phyloP scores from a whole-genome alignment of 2,888 invertebrate species.

The Eugnorisma glareosa region DNA sequence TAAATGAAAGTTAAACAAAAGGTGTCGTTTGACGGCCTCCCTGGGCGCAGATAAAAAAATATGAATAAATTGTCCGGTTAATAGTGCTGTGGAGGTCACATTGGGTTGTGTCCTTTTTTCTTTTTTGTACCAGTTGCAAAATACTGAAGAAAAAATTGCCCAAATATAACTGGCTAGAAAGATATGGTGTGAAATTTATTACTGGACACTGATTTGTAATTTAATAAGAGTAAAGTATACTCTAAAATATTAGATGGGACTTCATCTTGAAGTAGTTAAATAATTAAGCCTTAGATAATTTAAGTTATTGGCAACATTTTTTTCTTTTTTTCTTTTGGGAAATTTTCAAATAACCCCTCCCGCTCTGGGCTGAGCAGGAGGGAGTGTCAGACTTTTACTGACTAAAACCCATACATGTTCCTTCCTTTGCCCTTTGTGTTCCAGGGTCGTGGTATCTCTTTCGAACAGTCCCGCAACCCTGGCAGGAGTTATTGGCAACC shows the following conservation, averaged over 20 bases:
- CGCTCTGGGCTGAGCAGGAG: too few species aligned
- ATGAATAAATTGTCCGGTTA: constrained; percentile 62
- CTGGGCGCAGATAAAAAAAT: constrained; percentile 60
- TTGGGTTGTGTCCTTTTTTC: constrained; percentile 11
- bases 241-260: background rate
- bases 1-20: constrained; percentile 71
- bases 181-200: background rate
- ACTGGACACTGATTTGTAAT: background rate
- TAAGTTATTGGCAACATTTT: background rate
- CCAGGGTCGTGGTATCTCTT: too few species aligned
- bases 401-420: too few species aligned
- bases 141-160: constrained; percentile 23
- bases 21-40: constrained; percentile 55
- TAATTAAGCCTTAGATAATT: background rate
- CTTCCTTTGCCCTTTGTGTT: too few species aligned
- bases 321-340: too few species aligned
- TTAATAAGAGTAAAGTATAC: background rate
- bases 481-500: background rate
- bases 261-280: background rate
- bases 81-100: constrained; percentile 46
- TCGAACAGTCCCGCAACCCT: too few species aligned
- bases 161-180: background rate
- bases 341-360: too few species aligned
- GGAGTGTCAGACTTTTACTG: too few species aligned
- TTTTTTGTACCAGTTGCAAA: constrained; percentile 27